Evolutionary conservation across 2,113 vertebrate species (phyloP).

Genomic region (Neolamprologus sp.): DNA sequence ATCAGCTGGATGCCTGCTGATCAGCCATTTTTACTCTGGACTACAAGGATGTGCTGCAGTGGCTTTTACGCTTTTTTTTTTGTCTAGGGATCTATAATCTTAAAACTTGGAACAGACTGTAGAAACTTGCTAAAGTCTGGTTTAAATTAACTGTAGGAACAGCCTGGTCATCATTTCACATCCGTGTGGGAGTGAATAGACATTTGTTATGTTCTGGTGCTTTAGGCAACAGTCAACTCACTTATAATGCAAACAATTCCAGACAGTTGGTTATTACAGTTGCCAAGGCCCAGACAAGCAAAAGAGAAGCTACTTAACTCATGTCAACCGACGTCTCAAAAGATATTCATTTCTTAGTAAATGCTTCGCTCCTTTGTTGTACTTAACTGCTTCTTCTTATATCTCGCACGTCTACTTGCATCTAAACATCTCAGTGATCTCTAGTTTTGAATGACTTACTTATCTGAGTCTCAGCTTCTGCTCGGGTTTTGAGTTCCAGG

Average conservation of each 20-base stretch:
- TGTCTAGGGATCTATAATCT: neutral
- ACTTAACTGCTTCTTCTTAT: neutral
- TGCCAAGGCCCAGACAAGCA: neutral
- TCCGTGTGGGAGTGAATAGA: neutral
- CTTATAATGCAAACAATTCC: neutral
- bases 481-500: rapidly evolving
- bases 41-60: neutral
- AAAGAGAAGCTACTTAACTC: neutral
- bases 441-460: neutral
- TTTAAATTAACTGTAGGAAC: neutral
- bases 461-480: neutral
- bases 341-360: neutral
- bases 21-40: conserved; percentile 5
- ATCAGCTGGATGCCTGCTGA: conserved; percentile 30
- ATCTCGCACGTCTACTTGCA: neutral
- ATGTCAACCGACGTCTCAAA: neutral
- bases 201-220: neutral
- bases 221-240: neutral
- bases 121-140: neutral
- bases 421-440: neutral
- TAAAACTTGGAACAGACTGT: neutral
- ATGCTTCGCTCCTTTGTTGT: neutral
- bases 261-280: neutral
- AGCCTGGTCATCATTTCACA: neutral
- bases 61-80: neutral